phyloP scores from a whole-genome alignment of 2,113 vertebrate genomes.

The Balaeniceps rex region DNA sequence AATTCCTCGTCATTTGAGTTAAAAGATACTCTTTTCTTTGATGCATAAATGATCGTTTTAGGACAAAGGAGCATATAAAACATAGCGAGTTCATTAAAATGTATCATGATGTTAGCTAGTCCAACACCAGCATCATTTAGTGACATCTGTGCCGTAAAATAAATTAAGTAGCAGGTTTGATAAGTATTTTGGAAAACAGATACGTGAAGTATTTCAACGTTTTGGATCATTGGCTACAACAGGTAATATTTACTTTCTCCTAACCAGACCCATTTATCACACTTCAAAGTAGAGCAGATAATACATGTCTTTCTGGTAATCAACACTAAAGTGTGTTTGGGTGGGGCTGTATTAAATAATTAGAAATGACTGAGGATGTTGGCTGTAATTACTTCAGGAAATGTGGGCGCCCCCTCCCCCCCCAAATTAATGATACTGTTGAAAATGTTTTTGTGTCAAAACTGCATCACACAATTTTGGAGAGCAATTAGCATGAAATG shows the following conservation, averaged over 20 bases:
- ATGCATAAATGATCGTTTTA: background rate
- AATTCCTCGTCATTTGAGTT: background rate
- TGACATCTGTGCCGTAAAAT: background rate
- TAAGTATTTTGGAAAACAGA: background rate
- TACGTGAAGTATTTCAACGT: background rate
- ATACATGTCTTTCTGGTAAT: background rate
- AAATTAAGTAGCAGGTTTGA: background rate
- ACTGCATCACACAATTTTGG: slow-evolving; percentile 35
- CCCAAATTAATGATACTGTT: slow-evolving; percentile 44
- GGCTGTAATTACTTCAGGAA: slow-evolving; percentile 41
- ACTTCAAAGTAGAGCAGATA: background rate
- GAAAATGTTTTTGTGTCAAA: slow-evolving; percentile 41
- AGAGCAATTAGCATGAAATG: slow-evolving; percentile 69
- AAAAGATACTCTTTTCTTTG: background rate
- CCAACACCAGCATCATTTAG: background rate
- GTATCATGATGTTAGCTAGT: background rate
- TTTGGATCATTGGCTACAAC: background rate
- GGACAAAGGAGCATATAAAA: background rate
- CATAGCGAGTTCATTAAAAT: background rate
- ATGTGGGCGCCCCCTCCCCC: background rate
- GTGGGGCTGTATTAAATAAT: background rate
- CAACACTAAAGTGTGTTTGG: background rate
- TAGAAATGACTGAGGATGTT: background rate
- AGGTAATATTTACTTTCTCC: background rate
- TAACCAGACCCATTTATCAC: background rate